A percentile compares a stretch with the other conserved stretches of the same genome.
Conservation (phyloP, 2,113 vertebrate genomes). For the Sander lucioperca region DNA sequence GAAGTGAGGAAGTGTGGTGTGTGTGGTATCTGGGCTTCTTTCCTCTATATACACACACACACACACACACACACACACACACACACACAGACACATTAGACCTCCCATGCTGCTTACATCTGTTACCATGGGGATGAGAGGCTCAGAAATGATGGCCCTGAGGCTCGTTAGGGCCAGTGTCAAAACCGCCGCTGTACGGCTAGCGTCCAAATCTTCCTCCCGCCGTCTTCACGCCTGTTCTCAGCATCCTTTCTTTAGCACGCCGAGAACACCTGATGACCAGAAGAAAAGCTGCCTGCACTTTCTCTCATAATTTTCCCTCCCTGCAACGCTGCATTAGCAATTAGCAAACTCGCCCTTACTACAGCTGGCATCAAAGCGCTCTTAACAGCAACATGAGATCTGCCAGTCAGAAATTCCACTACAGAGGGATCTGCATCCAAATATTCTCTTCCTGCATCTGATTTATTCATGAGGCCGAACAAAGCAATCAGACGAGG, state of each 20-base stretch:
- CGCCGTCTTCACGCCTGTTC: constrained; percentile 2
- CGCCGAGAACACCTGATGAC: constrained; percentile 24
- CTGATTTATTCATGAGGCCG: constrained; percentile 78
- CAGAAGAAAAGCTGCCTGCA: constrained; percentile 6
- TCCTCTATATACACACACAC: not conserved
- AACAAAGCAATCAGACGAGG: constrained; percentile 76
- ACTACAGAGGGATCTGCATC: constrained; percentile 59
- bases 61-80: constrained; percentile 8
- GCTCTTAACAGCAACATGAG: constrained; percentile 36
- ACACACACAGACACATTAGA: constrained; percentile 15
- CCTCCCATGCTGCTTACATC: constrained; percentile 46
- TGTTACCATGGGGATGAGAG: constrained; percentile 69
- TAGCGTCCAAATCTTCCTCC: constrained; percentile 36
- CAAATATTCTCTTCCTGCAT: constrained; percentile 62
- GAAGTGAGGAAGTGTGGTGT: constrained; percentile 23
- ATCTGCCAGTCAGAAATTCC: constrained; percentile 48
- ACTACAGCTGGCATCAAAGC: constrained; percentile 55
- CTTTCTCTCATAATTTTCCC: constrained; percentile 2
- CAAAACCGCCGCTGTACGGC: constrained; percentile 53
- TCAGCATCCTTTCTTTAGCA: not conserved
- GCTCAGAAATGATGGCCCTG: constrained; percentile 49
- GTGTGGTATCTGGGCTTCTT: not conserved
- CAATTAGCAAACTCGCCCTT: constrained; percentile 50
- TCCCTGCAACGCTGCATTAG: constrained; percentile 3
- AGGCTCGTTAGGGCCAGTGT: constrained; percentile 68